A percentile compares a stretch with the other conserved stretches of the same genome.
These are phyloP conservation scores for Rhagonycha fulva DNA, from an alignment of 2,888 invertebrate species.

Conservation along the genomic window DNA sequence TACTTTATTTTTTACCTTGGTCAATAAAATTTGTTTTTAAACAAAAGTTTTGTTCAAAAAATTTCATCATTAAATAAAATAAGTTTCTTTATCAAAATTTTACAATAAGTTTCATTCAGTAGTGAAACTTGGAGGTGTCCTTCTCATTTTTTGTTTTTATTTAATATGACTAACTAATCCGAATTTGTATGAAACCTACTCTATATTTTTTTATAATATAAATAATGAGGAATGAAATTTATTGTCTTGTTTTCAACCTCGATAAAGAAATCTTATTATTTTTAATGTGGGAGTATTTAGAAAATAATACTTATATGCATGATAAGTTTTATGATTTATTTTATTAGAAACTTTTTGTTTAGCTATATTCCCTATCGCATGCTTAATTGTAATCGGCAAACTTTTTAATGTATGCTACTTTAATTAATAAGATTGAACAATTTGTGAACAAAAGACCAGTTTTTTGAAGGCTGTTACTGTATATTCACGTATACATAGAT, in stretches of 20 bases:
- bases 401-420: not conserved
- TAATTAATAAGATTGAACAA: not conserved
- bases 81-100: not conserved
- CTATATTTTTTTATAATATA: not conserved
- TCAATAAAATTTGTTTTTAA: not conserved
- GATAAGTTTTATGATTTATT: not conserved
- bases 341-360: not conserved
- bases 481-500: slow-evolving; percentile 8
- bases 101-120: not conserved
- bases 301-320: not conserved
- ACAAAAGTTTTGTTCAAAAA: not conserved
- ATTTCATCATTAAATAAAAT: not conserved
- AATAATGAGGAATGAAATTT: too few species aligned
- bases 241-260: not conserved
- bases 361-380: not conserved
- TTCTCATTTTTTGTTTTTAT: not conserved
- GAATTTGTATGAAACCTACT: not conserved
- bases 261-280: not conserved
- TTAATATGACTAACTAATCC: not conserved
- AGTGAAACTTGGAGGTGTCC: too few species aligned
- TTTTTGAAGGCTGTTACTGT: slow-evolving; percentile 39
- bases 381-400: not conserved
- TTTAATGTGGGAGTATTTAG: not conserved
- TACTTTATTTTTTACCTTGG: not conserved
- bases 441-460: slow-evolving; percentile 33